Evolutionary conservation across 2,888 invertebrate genomes (phyloP).

Genomic region (Minunthozetes semirufus): DNA sequence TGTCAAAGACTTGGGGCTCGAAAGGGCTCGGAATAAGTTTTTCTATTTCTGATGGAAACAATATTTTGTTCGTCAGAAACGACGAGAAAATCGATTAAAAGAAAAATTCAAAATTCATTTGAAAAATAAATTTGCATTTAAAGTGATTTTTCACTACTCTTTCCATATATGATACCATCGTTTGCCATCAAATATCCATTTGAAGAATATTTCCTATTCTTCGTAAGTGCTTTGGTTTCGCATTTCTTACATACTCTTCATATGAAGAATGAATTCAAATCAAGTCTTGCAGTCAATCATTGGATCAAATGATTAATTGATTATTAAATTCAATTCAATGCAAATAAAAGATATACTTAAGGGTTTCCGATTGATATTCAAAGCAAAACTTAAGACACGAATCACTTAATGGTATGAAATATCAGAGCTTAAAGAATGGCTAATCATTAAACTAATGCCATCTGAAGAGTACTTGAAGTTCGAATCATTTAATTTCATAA

Average conservation of each 20-base stretch:
- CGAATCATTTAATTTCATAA: neutral
- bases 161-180: neutral
- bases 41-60: neutral
- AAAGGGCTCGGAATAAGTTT: neutral
- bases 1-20: neutral
- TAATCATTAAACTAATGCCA: neutral
- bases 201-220: neutral
- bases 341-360: neutral
- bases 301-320: neutral
- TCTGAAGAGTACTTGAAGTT: neutral
- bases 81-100: slow-evolving; percentile 5
- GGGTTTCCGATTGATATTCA: neutral
- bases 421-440: neutral
- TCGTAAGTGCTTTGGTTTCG: neutral
- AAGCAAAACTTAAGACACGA: neutral
- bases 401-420: too few species aligned
- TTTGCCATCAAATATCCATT: slow-evolving; percentile 1
- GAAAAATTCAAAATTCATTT: neutral
- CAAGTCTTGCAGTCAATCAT: neutral
- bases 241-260: neutral
- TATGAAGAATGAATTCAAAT: neutral
- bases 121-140: slow-evolving; percentile 26
- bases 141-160: slow-evolving; percentile 22
- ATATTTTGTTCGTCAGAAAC: neutral
- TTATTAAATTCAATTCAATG: neutral